Evolutionary conservation across 2,113 vertebrate species (phyloP).

Genomic region (Oplegnathus fasciatus): DNA sequence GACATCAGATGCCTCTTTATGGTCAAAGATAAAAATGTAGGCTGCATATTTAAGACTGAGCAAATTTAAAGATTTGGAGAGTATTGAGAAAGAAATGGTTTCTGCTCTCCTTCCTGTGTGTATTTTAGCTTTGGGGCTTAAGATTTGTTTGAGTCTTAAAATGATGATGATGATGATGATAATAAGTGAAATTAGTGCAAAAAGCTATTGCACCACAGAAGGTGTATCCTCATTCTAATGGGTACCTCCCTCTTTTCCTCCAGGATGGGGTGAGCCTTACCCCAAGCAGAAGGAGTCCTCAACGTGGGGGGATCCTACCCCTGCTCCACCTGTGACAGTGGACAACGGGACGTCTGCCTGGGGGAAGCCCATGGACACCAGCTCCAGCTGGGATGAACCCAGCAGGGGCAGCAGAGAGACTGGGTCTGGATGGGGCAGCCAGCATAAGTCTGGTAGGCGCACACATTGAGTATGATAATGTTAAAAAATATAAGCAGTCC

Average conservation of each 20-base stretch:
- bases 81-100: background rate
- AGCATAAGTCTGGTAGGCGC: constrained; percentile 89
- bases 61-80: background rate
- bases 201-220: background rate
- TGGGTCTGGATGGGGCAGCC: constrained; percentile 82
- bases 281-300: constrained; percentile 82
- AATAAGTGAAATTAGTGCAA: too few relatives aligned
- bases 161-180: background rate
- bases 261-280: constrained; percentile 92
- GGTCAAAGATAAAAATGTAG: background rate
- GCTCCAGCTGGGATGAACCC: constrained; percentile 88
- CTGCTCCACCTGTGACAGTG: constrained; percentile 89
- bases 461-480: background rate
- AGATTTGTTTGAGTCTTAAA: background rate
- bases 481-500: background rate
- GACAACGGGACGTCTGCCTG: constrained; percentile 98
- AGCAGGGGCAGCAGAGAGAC: constrained; percentile 82
- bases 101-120: background rate
- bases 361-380: constrained; percentile 93
- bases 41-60: background rate
- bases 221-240: background rate
- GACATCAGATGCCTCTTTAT: too few relatives aligned
- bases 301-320: constrained; percentile 87
- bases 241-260: background rate
- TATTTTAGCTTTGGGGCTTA: background rate